Percentiles rank a stretch among this genome's conserved stretches.
These are phyloP conservation scores for Ibycter americanus DNA, from an alignment of 2,797 vertebrate genomes.

Conservation along the genomic window DNA sequence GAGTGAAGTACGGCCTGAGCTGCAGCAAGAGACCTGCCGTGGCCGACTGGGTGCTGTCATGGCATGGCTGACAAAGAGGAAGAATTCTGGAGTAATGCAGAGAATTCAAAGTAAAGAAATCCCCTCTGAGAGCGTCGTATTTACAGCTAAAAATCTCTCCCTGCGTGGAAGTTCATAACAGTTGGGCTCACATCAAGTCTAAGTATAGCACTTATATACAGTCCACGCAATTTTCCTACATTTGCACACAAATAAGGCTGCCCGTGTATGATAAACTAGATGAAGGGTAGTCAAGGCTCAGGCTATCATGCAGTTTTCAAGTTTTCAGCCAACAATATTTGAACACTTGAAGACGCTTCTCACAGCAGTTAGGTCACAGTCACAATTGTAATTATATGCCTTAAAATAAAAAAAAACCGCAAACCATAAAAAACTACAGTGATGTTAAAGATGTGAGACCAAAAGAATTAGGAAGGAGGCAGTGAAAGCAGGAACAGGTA, in stretches of 20 bases:
- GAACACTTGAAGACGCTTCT: neutral
- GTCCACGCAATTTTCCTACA: neutral
- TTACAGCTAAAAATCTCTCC: neutral
- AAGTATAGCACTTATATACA: neutral
- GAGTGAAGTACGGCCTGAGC: neutral
- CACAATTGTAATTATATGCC: neutral
- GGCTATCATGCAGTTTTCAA: neutral
- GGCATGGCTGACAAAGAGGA: fast-evolving
- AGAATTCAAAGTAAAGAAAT: neutral
- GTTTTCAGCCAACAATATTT: neutral
- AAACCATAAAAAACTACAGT: neutral
- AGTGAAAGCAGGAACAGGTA: neutral
- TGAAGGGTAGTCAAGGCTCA: neutral
- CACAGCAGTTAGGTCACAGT: neutral
- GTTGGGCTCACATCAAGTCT: neutral
- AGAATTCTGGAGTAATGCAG: neutral
- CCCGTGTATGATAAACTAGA: fast-evolving
- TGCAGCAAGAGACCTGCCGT: neutral
- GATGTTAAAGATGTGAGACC: neutral
- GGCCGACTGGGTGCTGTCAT: fast-evolving
- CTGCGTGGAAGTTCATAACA: neutral
- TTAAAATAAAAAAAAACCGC: neutral
- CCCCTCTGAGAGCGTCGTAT: fast-evolving
- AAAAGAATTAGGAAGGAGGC: neutral
- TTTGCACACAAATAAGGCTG: neutral